Evolutionary conservation across 2,797 vertebrate species (phyloP).

Genomic region (Pachyuromys duprasi): DNA sequence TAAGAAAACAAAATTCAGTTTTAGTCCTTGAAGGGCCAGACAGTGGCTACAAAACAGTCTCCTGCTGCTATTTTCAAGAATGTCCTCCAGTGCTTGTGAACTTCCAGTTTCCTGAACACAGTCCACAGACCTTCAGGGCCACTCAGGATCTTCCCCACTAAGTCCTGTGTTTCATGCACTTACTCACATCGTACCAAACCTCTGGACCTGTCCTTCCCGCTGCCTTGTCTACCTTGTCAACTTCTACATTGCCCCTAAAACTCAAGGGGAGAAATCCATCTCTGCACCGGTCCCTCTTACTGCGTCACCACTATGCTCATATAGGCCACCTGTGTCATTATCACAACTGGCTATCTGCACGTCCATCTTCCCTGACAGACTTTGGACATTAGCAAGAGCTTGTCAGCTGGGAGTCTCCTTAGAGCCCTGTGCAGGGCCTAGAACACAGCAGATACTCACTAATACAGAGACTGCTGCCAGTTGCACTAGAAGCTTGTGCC

Average conservation of each 20-base stretch:
- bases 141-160: not conserved
- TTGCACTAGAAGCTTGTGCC: not conserved
- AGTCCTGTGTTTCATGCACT: not conserved
- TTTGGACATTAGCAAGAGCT: not conserved
- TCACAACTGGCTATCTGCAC: not conserved
- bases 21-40: not conserved
- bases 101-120: not conserved
- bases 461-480: not conserved
- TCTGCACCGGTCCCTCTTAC: not conserved
- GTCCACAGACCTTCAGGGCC: not conserved
- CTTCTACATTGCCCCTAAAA: not conserved
- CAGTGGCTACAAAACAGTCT: not conserved
- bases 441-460: not conserved
- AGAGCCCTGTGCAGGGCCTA: not conserved
- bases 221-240: not conserved
- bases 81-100: not conserved
- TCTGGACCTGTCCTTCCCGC: not conserved
- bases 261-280: not conserved
- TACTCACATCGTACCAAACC: not conserved
- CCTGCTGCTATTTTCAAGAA: not conserved
- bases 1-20: not conserved
- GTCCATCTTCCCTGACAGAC: not conserved
- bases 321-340: not conserved
- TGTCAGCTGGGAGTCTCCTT: not conserved
- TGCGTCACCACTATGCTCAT: fast-evolving